phyloP scores from a whole-genome alignment of 1,140 invertebrate species.

The Phthorimaea operculella region DNA sequence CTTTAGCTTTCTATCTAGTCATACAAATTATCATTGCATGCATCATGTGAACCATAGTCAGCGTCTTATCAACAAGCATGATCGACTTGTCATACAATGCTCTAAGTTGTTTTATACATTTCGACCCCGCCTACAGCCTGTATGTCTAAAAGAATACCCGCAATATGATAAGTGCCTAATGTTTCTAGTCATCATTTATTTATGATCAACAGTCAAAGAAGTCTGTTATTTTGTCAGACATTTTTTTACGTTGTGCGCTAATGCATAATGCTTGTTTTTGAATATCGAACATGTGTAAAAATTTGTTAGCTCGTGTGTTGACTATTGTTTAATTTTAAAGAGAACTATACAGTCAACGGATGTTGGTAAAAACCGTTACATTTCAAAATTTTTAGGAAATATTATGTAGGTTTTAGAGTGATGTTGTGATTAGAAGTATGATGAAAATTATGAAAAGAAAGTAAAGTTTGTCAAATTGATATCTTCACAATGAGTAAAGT shows the following conservation, averaged over 20 bases:
- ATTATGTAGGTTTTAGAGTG: too few species aligned
- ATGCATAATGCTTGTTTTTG: constrained; percentile 21
- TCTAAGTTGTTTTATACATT: constrained; percentile 1
- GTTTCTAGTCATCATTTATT: constrained; percentile 1
- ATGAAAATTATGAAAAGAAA: too few species aligned
- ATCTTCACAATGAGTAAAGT: too few species aligned
- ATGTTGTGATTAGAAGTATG: too few species aligned
- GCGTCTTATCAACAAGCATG: neutral
- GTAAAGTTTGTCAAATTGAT: too few species aligned
- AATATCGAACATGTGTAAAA: constrained; percentile 18
- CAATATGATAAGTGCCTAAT: neutral
- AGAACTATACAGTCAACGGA: neutral
- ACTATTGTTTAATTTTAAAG: constrained; percentile 15
- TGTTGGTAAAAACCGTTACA: neutral
- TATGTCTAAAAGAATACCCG: neutral
- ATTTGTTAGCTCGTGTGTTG: constrained; percentile 22
- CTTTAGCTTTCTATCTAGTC: too few species aligned
- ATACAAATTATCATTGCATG: too few species aligned
- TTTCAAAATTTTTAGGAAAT: neutral
- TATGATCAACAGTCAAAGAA: neutral
- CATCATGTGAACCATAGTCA: too few species aligned
- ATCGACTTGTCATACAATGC: constrained; percentile 3
- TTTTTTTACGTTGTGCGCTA: constrained; percentile 10
- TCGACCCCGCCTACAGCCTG: neutral
- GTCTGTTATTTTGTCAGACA: neutral